Conservation (phyloP, 2,888 invertebrate genomes). For the Pristionchus entomophagus region DNA sequence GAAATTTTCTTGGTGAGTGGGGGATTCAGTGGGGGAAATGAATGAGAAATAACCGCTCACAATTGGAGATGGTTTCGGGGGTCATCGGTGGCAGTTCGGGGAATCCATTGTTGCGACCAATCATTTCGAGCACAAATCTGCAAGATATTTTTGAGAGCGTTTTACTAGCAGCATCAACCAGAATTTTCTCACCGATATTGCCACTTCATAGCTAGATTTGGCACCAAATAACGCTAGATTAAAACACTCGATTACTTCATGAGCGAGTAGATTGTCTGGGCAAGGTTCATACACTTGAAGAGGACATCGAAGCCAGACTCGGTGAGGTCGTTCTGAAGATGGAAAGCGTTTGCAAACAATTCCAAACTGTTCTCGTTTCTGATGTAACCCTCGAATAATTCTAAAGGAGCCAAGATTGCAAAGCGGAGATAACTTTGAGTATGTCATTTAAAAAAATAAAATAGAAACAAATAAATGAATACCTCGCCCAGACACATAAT, state of each 20-base stretch:
- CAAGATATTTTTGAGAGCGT: not conserved
- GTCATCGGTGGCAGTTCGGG: not conserved
- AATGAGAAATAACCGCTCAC: no score
- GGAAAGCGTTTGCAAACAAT: no score
- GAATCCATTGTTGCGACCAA: conserved; percentile 27
- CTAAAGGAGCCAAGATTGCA: no score
- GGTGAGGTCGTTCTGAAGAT: conserved; percentile 30
- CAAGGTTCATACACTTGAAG: conserved; percentile 44
- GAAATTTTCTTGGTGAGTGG: no score
- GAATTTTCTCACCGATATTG: no score
- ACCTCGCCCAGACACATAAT: conserved; percentile 21
- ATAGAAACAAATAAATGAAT: no score
- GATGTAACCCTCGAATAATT: no score
- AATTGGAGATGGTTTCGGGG: conserved; percentile 18
- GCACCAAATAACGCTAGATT: not conserved
- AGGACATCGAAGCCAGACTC: conserved; percentile 24
- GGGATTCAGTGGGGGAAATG: no score
- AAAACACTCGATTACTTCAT: not conserved
- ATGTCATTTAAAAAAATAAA: no score
- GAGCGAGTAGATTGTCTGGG: conserved; percentile 27
- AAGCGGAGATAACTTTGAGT: no score
- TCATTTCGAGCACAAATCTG: conserved; percentile 42
- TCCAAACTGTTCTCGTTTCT: no score
- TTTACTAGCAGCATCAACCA: not conserved
- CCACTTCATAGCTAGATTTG: no score